A percentile compares a stretch with the other conserved stretches of the same genome.
phyloP scores from a whole-genome alignment of 2,888 invertebrate species.

The Macropis europaea region DNA sequence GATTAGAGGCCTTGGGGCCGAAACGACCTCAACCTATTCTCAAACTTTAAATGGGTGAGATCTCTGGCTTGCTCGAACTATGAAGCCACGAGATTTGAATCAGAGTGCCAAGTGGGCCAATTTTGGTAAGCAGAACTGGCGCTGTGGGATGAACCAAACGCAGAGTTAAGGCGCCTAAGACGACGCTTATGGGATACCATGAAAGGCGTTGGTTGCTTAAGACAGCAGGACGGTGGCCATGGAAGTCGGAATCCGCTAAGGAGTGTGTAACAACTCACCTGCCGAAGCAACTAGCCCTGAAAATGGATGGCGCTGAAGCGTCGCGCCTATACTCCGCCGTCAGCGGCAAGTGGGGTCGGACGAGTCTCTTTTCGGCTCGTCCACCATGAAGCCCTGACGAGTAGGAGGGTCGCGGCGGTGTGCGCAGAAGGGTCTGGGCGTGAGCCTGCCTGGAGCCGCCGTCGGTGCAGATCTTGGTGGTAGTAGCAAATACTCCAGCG shows the following conservation, averaged over 20 bases:
- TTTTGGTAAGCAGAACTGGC: constrained; percentile 88
- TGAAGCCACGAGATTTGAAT: constrained; percentile 82
- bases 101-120: constrained; percentile 86
- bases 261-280: constrained; percentile 83
- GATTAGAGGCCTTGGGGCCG: constrained; percentile 83
- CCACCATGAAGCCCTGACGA: constrained; percentile 82
- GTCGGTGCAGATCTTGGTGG: constrained; percentile 80
- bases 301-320: constrained; percentile 85
- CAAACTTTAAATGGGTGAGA: constrained; percentile 83
- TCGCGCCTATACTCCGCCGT: constrained; percentile 83
- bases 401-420: constrained; percentile 80
- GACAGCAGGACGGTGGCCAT: constrained; percentile 88
- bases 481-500: constrained; percentile 84
- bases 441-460: constrained; percentile 78
- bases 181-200: constrained; percentile 81
- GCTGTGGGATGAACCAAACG: constrained; percentile 79
- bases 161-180: constrained; percentile 73
- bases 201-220: constrained; percentile 84
- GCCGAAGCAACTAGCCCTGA: constrained; percentile 85
- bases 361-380: neutral
- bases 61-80: constrained; percentile 82
- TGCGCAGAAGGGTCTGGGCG: constrained; percentile 71
- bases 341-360: constrained; percentile 76
- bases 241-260: constrained; percentile 85
- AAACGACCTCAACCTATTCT: constrained; percentile 88